Percentiles rank a stretch among this genome's conserved stretches.
These are phyloP conservation scores for Napeogenes sylphis DNA, from an alignment of 2,888 invertebrate genomes.

Conservation along the genomic window DNA sequence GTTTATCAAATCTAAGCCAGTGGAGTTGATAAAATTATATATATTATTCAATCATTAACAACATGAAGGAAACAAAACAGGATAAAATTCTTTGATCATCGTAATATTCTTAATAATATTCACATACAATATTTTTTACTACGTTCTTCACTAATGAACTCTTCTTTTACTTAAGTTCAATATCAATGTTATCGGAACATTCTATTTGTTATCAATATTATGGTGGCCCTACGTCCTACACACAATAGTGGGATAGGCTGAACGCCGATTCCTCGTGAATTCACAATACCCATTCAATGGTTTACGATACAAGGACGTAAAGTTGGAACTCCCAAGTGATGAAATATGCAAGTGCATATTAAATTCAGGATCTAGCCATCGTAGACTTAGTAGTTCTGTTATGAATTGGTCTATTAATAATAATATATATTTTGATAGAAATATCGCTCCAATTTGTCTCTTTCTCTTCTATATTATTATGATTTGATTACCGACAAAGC, in stretches of 20 bases:
- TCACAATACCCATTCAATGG: slow-evolving; percentile 46
- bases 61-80: too few relatives aligned
- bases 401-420: background rate
- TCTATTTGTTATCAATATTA: background rate
- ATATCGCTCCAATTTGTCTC: too few relatives aligned
- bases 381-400: background rate
- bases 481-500: background rate
- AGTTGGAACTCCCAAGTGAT: slow-evolving; percentile 27
- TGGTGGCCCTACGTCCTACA: slow-evolving; percentile 11
- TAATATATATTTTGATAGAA: background rate
- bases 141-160: too few relatives aligned
- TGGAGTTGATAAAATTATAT: too few relatives aligned
- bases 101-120: too few relatives aligned
- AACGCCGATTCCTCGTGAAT: slow-evolving; percentile 46
- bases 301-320: slow-evolving; percentile 32
- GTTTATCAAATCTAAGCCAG: too few relatives aligned
- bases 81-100: too few relatives aligned
- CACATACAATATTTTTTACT: too few relatives aligned
- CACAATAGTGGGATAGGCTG: slow-evolving; percentile 55
- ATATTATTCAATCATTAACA: too few relatives aligned
- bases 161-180: background rate
- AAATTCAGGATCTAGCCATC: slow-evolving; percentile 12
- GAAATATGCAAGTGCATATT: slow-evolving; percentile 27
- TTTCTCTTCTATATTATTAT: background rate
- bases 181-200: background rate